These are phyloP conservation scores for Dryas iulia DNA, from an alignment of 1,140 invertebrate genomes.

Conservation along the genomic window DNA sequence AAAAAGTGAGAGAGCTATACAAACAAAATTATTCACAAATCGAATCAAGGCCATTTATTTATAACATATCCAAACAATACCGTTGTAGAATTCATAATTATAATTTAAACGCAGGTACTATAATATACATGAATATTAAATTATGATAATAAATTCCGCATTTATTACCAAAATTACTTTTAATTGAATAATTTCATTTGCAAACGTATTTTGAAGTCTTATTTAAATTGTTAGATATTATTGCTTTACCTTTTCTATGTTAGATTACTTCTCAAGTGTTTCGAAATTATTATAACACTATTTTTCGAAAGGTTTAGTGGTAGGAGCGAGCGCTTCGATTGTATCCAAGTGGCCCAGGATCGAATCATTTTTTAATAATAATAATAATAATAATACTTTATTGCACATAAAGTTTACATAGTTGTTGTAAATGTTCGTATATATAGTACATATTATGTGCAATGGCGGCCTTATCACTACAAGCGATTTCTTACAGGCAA, in stretches of 20 bases:
- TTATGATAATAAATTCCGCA: not conserved
- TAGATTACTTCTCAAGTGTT: not conserved
- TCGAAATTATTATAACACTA: too few species aligned
- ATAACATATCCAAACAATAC: not conserved
- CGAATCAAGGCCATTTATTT: not conserved
- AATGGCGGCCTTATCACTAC: too few species aligned
- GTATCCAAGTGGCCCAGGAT: too few species aligned
- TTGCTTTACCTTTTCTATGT: not conserved
- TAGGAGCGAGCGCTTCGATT: too few species aligned
- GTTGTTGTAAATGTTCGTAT: too few species aligned
- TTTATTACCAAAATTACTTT: not conserved
- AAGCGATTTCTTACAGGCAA: too few species aligned
- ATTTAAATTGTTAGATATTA: not conserved
- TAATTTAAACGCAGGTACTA: not conserved
- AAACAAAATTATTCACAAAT: not conserved
- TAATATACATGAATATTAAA: not conserved
- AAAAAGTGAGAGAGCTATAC: too few species aligned
- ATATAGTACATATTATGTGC: too few species aligned
- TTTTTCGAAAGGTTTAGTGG: too few species aligned
- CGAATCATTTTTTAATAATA: too few species aligned
- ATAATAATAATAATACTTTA: too few species aligned
- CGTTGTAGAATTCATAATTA: not conserved
- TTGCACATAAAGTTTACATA: too few species aligned
- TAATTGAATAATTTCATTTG: not conserved
- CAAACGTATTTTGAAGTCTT: not conserved